Evolutionary conservation across 1,140 invertebrate species (phyloP).

Genomic region (Anthonomus grandis): DNA sequence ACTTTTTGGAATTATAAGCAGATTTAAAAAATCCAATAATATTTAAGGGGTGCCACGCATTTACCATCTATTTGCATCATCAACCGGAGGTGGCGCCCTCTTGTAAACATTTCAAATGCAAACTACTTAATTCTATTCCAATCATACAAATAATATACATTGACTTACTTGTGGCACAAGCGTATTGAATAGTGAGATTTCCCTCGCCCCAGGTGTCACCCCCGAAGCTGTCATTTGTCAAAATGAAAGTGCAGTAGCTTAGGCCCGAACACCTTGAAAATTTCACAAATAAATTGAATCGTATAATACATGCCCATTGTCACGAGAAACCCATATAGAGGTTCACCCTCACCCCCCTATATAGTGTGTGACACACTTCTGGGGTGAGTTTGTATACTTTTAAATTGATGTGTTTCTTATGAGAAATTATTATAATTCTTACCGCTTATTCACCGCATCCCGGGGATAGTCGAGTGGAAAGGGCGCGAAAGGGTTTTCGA

Average conservation of each 20-base stretch:
- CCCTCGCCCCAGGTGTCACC: constrained; percentile 52
- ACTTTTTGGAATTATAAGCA: too few species aligned
- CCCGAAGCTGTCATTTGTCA: constrained; percentile 53
- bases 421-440: constrained; percentile 7
- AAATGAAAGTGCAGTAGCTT: constrained; percentile 58
- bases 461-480: constrained; percentile 37
- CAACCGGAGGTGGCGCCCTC: too few species aligned
- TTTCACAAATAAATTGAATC: background rate
- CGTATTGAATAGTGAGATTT: constrained; percentile 57
- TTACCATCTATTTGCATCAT: too few species aligned
- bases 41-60: too few species aligned
- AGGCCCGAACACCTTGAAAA: constrained; percentile 59
- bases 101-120: background rate
- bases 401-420: background rate
- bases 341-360: constrained; percentile 2
- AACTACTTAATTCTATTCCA: constrained; percentile 1
- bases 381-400: background rate
- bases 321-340: background rate
- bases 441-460: constrained; percentile 40
- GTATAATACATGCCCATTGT: background rate
- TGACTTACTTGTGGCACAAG: constrained; percentile 58
- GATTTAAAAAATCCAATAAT: too few species aligned
- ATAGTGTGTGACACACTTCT: background rate
- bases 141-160: background rate
- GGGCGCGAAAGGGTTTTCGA: background rate